Percentiles rank a stretch among this genome's conserved stretches.
phyloP scores from a whole-genome alignment of 1,140 invertebrate genomes.

The Ips typographus region DNA sequence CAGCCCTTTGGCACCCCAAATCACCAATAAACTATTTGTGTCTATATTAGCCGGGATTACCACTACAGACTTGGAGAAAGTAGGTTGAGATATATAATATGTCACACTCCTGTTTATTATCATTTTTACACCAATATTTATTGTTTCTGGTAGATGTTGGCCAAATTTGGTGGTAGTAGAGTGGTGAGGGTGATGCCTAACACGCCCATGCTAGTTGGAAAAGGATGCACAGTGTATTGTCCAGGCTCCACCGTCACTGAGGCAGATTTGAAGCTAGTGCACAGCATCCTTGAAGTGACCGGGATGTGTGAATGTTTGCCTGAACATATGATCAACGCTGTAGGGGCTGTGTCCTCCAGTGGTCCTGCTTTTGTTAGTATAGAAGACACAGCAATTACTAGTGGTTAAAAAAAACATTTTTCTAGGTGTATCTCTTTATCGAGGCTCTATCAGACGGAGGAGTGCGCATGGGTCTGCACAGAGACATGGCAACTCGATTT shows the following conservation, averaged over 20 bases:
- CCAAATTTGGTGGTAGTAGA: conserved; percentile 57
- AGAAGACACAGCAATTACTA: neutral
- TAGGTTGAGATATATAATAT: conserved; percentile 47
- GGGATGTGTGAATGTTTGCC: conserved; percentile 78
- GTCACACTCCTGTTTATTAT: neutral
- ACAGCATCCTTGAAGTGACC: conserved; percentile 71
- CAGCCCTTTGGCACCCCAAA: conserved; percentile 40
- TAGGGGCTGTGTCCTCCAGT: conserved; percentile 80
- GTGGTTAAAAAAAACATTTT: neutral
- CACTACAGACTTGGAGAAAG: conserved; percentile 67
- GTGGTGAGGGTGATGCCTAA: conserved; percentile 92
- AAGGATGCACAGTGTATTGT: conserved; percentile 77
- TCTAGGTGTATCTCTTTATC: conserved; percentile 81
- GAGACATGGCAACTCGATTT: conserved; percentile 76
- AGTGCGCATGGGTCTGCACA: conserved; percentile 86
- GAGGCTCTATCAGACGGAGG: conserved; percentile 91
- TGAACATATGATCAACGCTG: conserved; percentile 80
- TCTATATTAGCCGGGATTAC: conserved; percentile 81
- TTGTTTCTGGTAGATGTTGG: conserved; percentile 36
- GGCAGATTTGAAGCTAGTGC: conserved; percentile 62
- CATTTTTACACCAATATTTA: neutral
- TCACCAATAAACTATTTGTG: conserved; percentile 64
- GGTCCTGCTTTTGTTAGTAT: conserved; percentile 89
- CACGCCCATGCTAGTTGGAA: conserved; percentile 82
- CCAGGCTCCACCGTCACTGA: conserved; percentile 57